These are phyloP conservation scores for Pilophorus perplexus DNA, from an alignment of 2,888 invertebrate genomes.

Conservation along the genomic window DNA sequence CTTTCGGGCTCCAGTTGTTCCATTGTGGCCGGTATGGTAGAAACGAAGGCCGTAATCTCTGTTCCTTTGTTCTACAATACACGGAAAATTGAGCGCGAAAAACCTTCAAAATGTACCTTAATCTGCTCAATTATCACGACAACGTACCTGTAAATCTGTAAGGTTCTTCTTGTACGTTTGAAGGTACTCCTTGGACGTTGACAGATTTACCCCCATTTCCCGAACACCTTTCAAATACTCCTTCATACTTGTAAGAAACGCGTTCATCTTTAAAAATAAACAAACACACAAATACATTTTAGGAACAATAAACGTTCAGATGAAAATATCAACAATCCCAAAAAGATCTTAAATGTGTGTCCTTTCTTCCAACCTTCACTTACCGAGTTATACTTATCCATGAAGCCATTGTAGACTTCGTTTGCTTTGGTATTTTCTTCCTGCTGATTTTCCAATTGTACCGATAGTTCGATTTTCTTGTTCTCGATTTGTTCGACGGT, in stretches of 20 bases:
- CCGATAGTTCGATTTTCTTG: conserved; percentile 64
- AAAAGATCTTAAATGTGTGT: background rate
- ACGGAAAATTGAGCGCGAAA: too few relatives aligned
- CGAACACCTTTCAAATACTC: conserved; percentile 68
- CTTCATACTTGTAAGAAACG: conserved; percentile 69
- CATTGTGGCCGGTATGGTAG: conserved; percentile 62
- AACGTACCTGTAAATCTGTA: conserved; percentile 65
- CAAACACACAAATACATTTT: background rate
- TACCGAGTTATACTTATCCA: conserved; percentile 65
- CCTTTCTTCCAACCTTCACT: background rate
- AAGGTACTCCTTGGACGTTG: conserved; percentile 69
- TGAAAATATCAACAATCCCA: background rate
- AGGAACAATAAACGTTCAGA: background rate
- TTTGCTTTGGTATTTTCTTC: conserved; percentile 71
- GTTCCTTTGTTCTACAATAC: conserved; percentile 61
- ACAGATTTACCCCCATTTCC: conserved; percentile 69
- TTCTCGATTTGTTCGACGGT: conserved; percentile 72
- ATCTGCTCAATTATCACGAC: conserved; percentile 24
- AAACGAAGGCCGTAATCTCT: conserved; percentile 64
- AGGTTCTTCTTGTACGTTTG: conserved; percentile 69
- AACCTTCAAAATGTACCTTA: background rate
- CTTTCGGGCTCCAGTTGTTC: conserved; percentile 66
- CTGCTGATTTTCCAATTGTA: conserved; percentile 64
- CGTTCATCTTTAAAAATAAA: conserved; percentile 56
- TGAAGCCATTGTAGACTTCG: conserved; percentile 65